A percentile compares a stretch with the other conserved stretches of the same genome.
These are phyloP conservation scores for Epinephelus moara DNA, from an alignment of 2,113 vertebrate genomes.

Conservation along the genomic window DNA sequence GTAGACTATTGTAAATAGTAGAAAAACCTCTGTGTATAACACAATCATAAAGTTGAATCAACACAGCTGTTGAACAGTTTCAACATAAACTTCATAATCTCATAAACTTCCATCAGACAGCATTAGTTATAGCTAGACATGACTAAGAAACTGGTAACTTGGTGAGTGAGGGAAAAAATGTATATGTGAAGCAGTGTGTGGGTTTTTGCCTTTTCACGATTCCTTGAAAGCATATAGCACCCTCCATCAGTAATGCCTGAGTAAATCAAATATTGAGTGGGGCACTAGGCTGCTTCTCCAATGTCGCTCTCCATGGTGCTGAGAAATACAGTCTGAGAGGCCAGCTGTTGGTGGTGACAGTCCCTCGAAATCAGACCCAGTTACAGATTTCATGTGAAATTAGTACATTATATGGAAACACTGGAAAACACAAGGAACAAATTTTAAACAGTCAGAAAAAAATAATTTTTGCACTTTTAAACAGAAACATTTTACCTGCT, in stretches of 20 bases:
- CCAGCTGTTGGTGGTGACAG: neutral
- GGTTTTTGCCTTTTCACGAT: conserved; percentile 15
- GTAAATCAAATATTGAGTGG: conserved; percentile 53
- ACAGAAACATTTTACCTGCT: neutral
- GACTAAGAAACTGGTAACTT: neutral
- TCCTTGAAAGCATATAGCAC: conserved; percentile 29
- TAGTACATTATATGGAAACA: neutral
- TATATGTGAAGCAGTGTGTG: conserved; percentile 4
- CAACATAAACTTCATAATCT: neutral
- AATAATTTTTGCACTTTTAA: neutral
- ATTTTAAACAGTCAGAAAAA: neutral
- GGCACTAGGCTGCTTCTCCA: conserved; percentile 18
- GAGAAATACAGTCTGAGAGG: conserved; percentile 35
- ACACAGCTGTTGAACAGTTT: neutral
- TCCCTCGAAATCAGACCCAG: conserved; percentile 5
- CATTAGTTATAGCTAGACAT: neutral
- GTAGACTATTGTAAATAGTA: neutral
- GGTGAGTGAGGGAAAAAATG: conserved; percentile 24
- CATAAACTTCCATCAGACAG: neutral
- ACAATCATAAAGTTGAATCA: neutral
- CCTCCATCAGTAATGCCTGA: conserved; percentile 4
- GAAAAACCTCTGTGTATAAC: neutral
- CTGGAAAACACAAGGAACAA: neutral
- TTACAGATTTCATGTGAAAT: neutral
- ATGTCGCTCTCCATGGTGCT: conserved; percentile 78